phyloP scores from a whole-genome alignment of 2,888 invertebrate genomes.

The Rhabditophanes sp. region DNA sequence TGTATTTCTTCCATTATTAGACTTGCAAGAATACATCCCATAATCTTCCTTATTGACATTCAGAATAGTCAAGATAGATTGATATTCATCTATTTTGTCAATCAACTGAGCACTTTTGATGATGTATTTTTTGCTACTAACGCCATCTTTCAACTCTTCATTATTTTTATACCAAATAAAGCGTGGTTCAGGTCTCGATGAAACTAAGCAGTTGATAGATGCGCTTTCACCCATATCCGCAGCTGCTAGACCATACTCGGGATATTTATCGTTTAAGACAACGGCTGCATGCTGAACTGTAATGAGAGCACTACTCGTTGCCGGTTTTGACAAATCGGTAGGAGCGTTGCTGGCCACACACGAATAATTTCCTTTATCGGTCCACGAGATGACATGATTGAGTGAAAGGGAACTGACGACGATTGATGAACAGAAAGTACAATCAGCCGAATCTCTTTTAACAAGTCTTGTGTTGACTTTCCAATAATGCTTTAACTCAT shows the following conservation, averaged over 20 bases:
- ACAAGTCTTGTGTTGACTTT: slow-evolving; percentile 3
- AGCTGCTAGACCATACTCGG: slow-evolving; percentile 23
- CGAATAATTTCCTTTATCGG: slow-evolving; percentile 80
- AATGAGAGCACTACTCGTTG: slow-evolving; percentile 8
- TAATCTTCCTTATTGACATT: slow-evolving; percentile 62
- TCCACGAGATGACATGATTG: slow-evolving; percentile 55
- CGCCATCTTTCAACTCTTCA: slow-evolving; percentile 2
- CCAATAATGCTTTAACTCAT: slow-evolving; percentile 2
- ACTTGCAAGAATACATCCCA: slow-evolving; percentile 67
- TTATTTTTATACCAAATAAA: slow-evolving; percentile 26
- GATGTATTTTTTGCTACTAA: not conserved
- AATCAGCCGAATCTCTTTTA: slow-evolving; percentile 15
- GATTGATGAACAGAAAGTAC: slow-evolving; percentile 18
- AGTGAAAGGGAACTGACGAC: slow-evolving; percentile 22
- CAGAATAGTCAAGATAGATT: slow-evolving; percentile 54
- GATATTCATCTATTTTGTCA: not conserved
- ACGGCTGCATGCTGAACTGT: slow-evolving; percentile 34
- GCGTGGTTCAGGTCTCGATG: slow-evolving; percentile 33
- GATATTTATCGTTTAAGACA: slow-evolving; percentile 26
- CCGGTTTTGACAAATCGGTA: slow-evolving; percentile 2
- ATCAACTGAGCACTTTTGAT: not conserved
- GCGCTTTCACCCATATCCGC: slow-evolving; percentile 23
- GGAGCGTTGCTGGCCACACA: slow-evolving; percentile 75
- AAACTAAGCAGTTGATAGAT: slow-evolving; percentile 22
- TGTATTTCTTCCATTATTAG: slow-evolving; percentile 58